These are phyloP conservation scores for Ophion ventricosus DNA, from an alignment of 2,888 invertebrate species.

Conservation along the genomic window DNA sequence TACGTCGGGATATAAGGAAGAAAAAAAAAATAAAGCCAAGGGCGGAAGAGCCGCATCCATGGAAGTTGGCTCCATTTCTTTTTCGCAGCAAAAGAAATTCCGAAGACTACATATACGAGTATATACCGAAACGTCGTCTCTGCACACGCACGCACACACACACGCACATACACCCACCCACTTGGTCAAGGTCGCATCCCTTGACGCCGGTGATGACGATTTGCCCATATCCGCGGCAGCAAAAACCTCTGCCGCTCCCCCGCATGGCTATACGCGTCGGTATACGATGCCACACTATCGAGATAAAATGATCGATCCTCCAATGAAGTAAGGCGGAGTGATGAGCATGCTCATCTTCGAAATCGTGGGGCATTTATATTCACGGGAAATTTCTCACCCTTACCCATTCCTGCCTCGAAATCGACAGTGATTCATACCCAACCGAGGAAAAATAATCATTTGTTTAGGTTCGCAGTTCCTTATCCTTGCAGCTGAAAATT, in stretches of 20 bases:
- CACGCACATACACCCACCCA: too few relatives aligned
- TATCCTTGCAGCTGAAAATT: not conserved
- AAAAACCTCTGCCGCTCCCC: slow-evolving; percentile 8
- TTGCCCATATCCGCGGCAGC: slow-evolving; percentile 27
- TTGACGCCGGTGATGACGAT: slow-evolving; percentile 25
- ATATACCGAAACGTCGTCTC: not conserved
- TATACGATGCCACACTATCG: not conserved
- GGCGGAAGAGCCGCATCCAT: not conserved
- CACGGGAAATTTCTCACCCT: slow-evolving; percentile 16
- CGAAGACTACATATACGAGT: not conserved
- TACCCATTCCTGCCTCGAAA: not conserved
- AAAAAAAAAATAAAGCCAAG: slow-evolving; percentile 16
- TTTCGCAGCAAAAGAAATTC: slow-evolving; percentile 30
- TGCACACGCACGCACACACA: not conserved
- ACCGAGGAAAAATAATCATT: not conserved
- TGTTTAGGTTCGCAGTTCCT: not conserved
- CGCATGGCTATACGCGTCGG: not conserved
- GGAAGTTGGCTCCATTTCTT: slow-evolving; percentile 2
- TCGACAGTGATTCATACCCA: slow-evolving; percentile 14
- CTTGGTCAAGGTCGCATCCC: slow-evolving; percentile 24
- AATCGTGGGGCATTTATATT: slow-evolving; percentile 42
- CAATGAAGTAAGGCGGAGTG: slow-evolving; percentile 19
- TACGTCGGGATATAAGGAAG: not conserved
- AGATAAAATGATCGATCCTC: slow-evolving; percentile 29
- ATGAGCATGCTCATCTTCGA: slow-evolving; percentile 39